phyloP scores from a whole-genome alignment of 2,113 vertebrate species.

The Arvicanthis niloticus region DNA sequence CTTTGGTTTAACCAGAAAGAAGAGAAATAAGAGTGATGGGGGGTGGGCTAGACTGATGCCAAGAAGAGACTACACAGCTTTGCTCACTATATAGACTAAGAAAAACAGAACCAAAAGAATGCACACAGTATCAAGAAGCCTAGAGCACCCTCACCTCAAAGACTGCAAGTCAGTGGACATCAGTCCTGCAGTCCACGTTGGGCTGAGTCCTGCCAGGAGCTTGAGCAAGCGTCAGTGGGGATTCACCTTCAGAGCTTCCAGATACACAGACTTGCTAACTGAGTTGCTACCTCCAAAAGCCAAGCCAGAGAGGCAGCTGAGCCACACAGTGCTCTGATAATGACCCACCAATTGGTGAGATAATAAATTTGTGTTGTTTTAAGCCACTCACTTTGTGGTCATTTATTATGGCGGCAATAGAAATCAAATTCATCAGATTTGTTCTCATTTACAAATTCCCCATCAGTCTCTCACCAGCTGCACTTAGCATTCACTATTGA shows the following conservation, averaged over 20 bases:
- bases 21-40: neutral
- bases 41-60: neutral
- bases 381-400: constrained; percentile 50
- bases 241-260: neutral
- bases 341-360: neutral
- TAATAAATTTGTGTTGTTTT: constrained; percentile 52
- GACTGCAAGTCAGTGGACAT: neutral
- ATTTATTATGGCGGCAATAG: constrained; percentile 57
- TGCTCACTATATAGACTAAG: neutral
- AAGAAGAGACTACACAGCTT: neutral
- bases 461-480: constrained; percentile 41
- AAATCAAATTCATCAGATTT: constrained; percentile 54
- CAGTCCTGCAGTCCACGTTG: neutral
- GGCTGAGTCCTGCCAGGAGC: neutral
- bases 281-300: neutral
- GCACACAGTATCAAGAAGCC: neutral
- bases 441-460: constrained; percentile 61
- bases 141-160: neutral
- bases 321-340: neutral
- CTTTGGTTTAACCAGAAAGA: neutral
- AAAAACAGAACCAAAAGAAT: rapidly evolving
- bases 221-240: neutral
- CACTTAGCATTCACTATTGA: constrained; percentile 59
- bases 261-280: neutral
- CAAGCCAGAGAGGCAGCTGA: neutral